phyloP scores from a whole-genome alignment of 2,113 vertebrate species.

The Trichechus manatus region DNA sequence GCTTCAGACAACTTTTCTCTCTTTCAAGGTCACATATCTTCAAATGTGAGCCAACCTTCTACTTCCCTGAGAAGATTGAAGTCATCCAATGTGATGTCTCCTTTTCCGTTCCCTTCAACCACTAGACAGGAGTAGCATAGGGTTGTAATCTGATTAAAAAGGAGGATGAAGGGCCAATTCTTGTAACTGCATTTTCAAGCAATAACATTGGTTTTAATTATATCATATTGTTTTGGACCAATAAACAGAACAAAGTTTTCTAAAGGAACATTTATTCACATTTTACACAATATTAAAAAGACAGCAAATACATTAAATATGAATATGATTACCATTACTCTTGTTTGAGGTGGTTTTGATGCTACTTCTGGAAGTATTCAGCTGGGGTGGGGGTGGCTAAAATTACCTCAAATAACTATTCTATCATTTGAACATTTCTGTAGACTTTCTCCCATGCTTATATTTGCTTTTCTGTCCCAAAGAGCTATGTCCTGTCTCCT shows the following conservation, averaged over 20 bases:
- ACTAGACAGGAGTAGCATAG: too few species aligned
- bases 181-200: background rate
- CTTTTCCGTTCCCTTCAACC: background rate
- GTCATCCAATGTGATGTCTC: background rate
- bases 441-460: background rate
- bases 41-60: background rate
- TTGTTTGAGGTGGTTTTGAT: background rate
- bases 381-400: background rate
- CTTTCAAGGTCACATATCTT: background rate
- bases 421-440: background rate
- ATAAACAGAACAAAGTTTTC: background rate
- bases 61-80: background rate
- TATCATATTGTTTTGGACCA: background rate
- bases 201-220: background rate
- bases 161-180: background rate
- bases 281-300: background rate
- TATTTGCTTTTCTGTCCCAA: background rate
- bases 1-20: background rate
- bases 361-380: background rate
- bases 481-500: background rate
- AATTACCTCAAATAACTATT: background rate
- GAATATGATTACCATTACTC: background rate
- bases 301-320: background rate
- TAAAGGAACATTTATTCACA: background rate
- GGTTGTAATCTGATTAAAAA: background rate